Evolutionary conservation across 2,888 invertebrate genomes (phyloP), one percentile per base, ranked within the genome.

Genomic region (Chrysina gloriosa): DNA sequence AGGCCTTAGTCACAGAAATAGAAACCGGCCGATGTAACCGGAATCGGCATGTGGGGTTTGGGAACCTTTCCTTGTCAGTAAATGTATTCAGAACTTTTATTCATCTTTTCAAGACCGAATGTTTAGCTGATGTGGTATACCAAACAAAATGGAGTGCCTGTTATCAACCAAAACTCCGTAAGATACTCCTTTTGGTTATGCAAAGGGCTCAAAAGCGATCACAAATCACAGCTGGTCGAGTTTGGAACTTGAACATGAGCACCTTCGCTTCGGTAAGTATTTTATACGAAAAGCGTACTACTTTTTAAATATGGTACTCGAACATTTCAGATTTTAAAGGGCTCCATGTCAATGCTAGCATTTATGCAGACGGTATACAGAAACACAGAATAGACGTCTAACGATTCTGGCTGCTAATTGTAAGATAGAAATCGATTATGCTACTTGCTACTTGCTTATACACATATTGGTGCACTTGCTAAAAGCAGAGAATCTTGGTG

Each of bases 361-460:
- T 50, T 50, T 27, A 50, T 50, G 50, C 50, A 50, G 16, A 50
- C 50, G 14, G 27, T 50, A 14, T 50, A 50, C 29, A 21, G 27
- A 14, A 27, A 50, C 9, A 31, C n/a, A n/a, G n/a, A n/a, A n/a
- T n/a, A n/a, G n/a, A n/a, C n/a, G n/a, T n/a, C n/a, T n/a, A n/a
- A n/a, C n/a, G n/a, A n/a, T n/a, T n/a, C n/a, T n/a, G n/a, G n/a
- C n/a, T n/a, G n/a, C n/a, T n/a, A n/a, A n/a, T n/a, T n/a, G n/a
- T n/a, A n/a, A n/a, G n/a, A n/a, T n/a, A n/a, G n/a, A n/a, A n/a
- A n/a, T n/a, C n/a, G n/a, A n/a, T n/a, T n/a, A n/a, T n/a, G n/a
- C n/a, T n/a, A n/a, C n/a, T n/a, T n/a, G n/a, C n/a, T n/a, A n/a
- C n/a, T n/a, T n/a, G n/a, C n/a, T n/a, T n/a, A n/a, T n/a, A n/a